Conservation (phyloP, 2,888 invertebrate species). For the Willowsia nigromaculata region DNA sequence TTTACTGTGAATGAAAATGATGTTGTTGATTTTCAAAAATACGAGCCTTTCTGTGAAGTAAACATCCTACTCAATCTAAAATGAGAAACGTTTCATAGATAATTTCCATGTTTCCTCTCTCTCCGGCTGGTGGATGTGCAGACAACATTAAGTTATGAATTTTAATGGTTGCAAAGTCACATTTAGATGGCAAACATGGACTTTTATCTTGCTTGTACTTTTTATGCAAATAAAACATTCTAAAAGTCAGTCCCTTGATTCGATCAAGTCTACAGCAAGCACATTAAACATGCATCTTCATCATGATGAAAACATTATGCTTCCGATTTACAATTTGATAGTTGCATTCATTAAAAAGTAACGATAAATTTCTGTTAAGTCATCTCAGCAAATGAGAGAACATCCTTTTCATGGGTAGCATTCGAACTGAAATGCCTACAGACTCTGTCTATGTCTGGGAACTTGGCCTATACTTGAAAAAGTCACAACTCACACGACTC, state of each 20-base stretch:
- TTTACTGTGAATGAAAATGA: neutral
- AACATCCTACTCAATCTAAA: neutral
- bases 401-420: conserved; percentile 16
- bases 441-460: neutral
- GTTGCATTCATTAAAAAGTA: neutral
- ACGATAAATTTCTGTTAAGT: conserved; percentile 54
- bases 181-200: neutral
- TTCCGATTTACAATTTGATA: neutral
- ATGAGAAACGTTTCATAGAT: conserved; percentile 34
- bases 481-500: no score
- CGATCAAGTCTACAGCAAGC: conserved; percentile 9
- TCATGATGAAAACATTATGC: neutral
- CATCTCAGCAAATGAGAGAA: conserved; percentile 60
- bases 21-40: no score
- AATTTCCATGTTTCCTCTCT: conserved; percentile 64
- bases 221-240: conserved; percentile 62
- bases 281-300: neutral
- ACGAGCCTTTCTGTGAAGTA: neutral
- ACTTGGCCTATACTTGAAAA: no score
- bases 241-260: conserved; percentile 51
- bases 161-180: no score
- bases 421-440: neutral
- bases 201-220: neutral
- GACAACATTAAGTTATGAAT: no score
- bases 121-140: no score